phyloP scores from a whole-genome alignment of 2,888 invertebrate species.

The Ernsta delagoae region DNA sequence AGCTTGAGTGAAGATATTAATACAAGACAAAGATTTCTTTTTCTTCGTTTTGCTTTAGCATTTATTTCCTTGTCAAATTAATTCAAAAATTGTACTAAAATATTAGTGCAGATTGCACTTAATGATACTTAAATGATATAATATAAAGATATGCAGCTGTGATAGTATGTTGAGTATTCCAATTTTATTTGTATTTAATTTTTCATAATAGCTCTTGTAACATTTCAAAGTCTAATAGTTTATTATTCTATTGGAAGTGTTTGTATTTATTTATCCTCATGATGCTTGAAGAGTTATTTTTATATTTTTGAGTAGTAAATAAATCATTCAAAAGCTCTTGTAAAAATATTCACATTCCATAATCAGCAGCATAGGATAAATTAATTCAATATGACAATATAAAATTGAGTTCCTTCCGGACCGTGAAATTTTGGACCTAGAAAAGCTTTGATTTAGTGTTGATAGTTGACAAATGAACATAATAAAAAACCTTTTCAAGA shows the following conservation, averaged over 20 bases:
- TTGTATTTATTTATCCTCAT: not conserved
- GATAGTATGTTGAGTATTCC: constrained; percentile 33
- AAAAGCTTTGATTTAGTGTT: not conserved
- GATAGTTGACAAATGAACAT: not conserved
- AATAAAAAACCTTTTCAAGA: no score
- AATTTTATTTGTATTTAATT: constrained; percentile 13
- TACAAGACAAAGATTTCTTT: not conserved
- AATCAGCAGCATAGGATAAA: not conserved
- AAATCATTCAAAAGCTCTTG: not conserved
- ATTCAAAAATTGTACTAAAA: no score
- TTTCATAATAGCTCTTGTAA: not conserved
- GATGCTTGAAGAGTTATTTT: not conserved
- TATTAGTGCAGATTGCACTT: not conserved
- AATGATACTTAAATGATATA: constrained; percentile 29
- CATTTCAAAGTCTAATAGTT: no score
- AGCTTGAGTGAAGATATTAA: no score
- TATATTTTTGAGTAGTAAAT: not conserved
- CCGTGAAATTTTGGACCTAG: no score
- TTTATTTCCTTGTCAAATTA: not conserved
- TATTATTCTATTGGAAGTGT: no score
- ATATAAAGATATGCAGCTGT: constrained; percentile 28
- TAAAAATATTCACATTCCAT: not conserved
- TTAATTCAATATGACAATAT: no score
- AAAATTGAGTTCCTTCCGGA: no score
- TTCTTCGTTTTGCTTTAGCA: not conserved